A percentile compares a stretch with the other conserved stretches of the same genome.
These are phyloP conservation scores for Amyelois transitella DNA, from an alignment of 1,140 invertebrate species.

Conservation along the genomic window DNA sequence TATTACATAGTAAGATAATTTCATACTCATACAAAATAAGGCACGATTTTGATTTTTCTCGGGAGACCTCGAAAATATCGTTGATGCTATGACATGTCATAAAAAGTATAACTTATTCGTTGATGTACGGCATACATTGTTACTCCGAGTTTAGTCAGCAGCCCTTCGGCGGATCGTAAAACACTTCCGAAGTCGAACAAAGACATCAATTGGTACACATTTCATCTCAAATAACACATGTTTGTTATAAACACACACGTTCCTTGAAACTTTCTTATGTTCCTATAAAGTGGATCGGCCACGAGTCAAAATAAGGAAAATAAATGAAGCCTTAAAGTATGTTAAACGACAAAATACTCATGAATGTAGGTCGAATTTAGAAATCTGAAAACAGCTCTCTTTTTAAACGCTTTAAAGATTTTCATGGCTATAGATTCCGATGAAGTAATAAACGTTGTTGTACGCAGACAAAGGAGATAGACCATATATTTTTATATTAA, in stretches of 20 bases:
- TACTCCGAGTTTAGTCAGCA: conserved; percentile 39
- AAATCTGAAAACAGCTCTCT: no score
- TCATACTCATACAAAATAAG: no score
- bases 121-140: conserved; percentile 2
- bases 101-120: neutral
- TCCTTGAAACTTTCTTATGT: conserved; percentile 9
- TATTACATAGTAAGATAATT: no score
- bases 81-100: neutral
- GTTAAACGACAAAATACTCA: no score
- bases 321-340: no score
- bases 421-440: no score
- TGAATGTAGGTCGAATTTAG: no score
- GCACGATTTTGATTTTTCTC: no score
- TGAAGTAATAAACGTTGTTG: no score
- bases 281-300: neutral
- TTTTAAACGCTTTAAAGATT: no score
- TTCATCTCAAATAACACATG: conserved; percentile 66
- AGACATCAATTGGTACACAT: conserved; percentile 70
- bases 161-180: conserved; percentile 49
- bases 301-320: neutral
- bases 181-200: conserved; percentile 52
- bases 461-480: no score
- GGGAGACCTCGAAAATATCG: neutral
- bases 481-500: no score
- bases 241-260: conserved; percentile 37